Conservation (phyloP, 30 jellyfish, hydroid and myxozoan genomes). For the Turritopsis rubra region DNA sequence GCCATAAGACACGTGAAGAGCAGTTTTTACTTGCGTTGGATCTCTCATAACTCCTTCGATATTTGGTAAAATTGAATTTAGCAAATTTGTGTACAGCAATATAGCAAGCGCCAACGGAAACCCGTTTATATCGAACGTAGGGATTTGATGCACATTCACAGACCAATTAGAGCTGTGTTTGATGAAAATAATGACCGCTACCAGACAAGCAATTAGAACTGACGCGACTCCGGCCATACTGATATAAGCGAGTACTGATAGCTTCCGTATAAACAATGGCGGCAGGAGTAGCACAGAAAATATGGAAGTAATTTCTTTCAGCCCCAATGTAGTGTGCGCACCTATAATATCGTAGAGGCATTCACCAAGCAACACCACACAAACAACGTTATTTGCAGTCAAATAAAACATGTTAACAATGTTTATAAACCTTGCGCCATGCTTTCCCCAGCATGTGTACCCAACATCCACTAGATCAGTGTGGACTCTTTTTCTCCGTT, state of each 20-base stretch:
- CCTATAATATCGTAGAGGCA: conserved; percentile 32
- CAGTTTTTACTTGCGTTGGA: conserved; percentile 20
- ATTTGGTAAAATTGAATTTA: conserved; percentile 32
- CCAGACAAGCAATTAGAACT: conserved; percentile 7
- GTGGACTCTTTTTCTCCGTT: conserved; percentile 44
- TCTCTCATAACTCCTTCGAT: conserved; percentile 44
- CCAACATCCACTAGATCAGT: conserved; percentile 57
- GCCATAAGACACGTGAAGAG: conserved; percentile 14
- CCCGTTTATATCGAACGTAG: conserved; percentile 21
- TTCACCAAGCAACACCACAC: conserved; percentile 44
- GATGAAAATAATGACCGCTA: conserved; percentile 1
- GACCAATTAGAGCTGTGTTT: conserved; percentile 3
- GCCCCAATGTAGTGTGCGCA: conserved; percentile 24
- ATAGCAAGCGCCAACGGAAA: conserved; percentile 31
- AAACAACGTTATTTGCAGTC: conserved; percentile 31
- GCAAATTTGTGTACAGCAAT: conserved; percentile 19
- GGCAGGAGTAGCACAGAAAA: conserved; percentile 25
- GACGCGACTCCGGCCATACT: conserved; percentile 22
- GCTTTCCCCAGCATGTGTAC: conserved; percentile 47
- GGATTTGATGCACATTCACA: conserved; percentile 1
- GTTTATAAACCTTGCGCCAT: conserved; percentile 55
- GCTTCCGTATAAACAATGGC: conserved; percentile 27
- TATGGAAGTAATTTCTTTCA: conserved; percentile 16
- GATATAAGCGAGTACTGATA: conserved; percentile 38
- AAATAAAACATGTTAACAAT: conserved; percentile 31